phyloP scores from a whole-genome alignment of 2,797 vertebrate genomes.

The Sebastes reedi region DNA sequence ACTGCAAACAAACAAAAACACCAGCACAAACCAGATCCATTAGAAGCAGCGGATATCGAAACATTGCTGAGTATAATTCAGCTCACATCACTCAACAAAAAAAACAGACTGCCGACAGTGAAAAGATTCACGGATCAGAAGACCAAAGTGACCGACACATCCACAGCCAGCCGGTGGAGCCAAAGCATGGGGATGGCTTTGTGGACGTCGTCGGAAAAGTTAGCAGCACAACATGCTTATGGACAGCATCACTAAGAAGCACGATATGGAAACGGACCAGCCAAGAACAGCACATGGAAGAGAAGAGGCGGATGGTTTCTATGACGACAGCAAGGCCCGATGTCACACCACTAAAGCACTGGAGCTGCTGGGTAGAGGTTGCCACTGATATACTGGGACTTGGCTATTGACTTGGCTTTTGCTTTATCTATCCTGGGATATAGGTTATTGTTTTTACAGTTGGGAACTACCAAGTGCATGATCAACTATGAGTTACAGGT shows the following conservation, averaged over 20 bases:
- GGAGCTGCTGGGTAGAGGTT: conserved; percentile 47
- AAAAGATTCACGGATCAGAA: conserved; percentile 6
- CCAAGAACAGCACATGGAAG: conserved; percentile 37
- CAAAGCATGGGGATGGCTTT: conserved; percentile 57
- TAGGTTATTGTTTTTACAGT: neutral
- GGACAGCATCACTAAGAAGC: conserved; percentile 40
- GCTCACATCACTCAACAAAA: conserved; percentile 11
- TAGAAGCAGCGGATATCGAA: conserved; percentile 1
- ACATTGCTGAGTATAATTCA: conserved; percentile 11
- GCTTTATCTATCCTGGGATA: neutral
- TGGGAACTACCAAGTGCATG: neutral
- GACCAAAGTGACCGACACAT: conserved; percentile 21
- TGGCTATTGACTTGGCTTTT: neutral
- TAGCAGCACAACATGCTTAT: conserved; percentile 63
- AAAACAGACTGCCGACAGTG: neutral
- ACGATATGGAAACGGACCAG: conserved; percentile 44
- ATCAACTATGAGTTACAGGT: neutral
- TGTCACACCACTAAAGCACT: conserved; percentile 3
- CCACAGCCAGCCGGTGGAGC: conserved; percentile 29
- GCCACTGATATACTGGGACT: conserved; percentile 37
- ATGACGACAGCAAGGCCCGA: conserved; percentile 18
- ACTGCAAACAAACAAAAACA: conserved; percentile 17
- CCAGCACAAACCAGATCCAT: conserved; percentile 22
- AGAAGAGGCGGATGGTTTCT: conserved; percentile 41
- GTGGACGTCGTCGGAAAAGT: conserved; percentile 13